These are phyloP conservation scores for Teleiodes luculella DNA, from an alignment of 2,888 invertebrate genomes.

Conservation along the genomic window DNA sequence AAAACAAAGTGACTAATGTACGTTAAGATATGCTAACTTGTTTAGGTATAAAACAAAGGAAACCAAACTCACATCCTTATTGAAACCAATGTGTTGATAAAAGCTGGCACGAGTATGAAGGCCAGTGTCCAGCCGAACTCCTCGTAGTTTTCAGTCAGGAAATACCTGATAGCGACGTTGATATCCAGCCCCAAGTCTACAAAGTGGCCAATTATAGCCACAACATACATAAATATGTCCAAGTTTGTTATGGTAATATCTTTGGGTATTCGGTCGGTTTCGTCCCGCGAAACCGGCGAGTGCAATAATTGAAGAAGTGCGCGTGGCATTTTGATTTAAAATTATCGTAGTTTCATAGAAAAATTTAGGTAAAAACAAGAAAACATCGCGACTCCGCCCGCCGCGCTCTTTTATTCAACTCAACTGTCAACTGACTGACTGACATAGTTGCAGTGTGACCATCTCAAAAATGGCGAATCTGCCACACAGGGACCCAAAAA, in stretches of 20 bases:
- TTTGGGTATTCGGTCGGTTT: constrained; percentile 79
- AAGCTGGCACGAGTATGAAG: constrained; percentile 85
- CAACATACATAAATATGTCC: constrained; percentile 81
- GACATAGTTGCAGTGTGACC: no score
- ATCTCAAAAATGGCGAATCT: no score
- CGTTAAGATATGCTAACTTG: not conserved
- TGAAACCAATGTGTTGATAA: constrained; percentile 86
- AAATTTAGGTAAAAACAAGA: constrained; percentile 9
- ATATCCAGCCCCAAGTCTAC: constrained; percentile 84
- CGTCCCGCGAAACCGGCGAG: constrained; percentile 68
- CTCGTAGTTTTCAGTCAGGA: constrained; percentile 66
- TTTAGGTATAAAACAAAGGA: constrained; percentile 1
- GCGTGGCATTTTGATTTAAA: constrained; percentile 50
- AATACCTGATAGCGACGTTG: constrained; percentile 83
- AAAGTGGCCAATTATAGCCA: constrained; percentile 84
- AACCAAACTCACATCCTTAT: constrained; percentile 81
- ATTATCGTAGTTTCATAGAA: not conserved
- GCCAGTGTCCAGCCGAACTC: constrained; percentile 84
- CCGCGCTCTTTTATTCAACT: no score
- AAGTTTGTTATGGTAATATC: constrained; percentile 77
- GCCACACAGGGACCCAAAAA: no score
- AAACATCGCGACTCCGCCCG: not conserved
- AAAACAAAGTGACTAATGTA: no score
- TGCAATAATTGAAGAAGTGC: constrained; percentile 49
- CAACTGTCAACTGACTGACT: no score